These are phyloP conservation scores for Neodiprion fabricii DNA, from an alignment of 1,140 invertebrate species.

Conservation along the genomic window DNA sequence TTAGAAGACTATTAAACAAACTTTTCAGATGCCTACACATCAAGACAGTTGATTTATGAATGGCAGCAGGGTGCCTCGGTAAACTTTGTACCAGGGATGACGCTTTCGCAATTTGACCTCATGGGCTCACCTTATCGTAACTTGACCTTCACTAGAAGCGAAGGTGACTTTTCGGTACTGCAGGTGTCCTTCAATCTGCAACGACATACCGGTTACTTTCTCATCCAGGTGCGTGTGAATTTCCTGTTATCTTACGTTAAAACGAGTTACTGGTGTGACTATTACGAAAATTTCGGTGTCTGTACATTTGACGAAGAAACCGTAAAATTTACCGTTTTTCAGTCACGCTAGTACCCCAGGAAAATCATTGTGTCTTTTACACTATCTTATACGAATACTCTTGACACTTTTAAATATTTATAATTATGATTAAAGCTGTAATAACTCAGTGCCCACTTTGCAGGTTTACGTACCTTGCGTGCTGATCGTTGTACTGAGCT, in stretches of 20 bases:
- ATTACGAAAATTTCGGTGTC: too few relatives aligned
- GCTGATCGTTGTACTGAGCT: constrained; percentile 92
- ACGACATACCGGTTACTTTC: constrained; percentile 90
- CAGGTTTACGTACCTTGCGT: constrained; percentile 94
- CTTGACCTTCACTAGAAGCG: constrained; percentile 76
- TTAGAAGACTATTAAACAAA: background rate
- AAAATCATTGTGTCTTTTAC: too few relatives aligned
- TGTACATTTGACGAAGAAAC: too few relatives aligned
- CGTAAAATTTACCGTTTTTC: too few relatives aligned
- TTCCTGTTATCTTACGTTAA: constrained; percentile 59
- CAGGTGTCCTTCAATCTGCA: constrained; percentile 93
- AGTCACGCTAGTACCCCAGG: too few relatives aligned
- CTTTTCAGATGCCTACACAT: constrained; percentile 86
- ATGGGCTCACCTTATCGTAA: constrained; percentile 85
- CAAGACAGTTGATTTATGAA: constrained; percentile 85
- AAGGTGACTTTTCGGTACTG: constrained; percentile 87
- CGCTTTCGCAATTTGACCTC: constrained; percentile 90
- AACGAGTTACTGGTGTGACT: constrained; percentile 65
- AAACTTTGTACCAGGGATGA: constrained; percentile 87
- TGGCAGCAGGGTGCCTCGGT: constrained; percentile 87
- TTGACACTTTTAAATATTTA: too few relatives aligned
- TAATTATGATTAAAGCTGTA: too few relatives aligned
- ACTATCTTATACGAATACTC: too few relatives aligned
- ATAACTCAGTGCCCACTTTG: background rate
- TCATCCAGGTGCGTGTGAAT: constrained; percentile 77